A percentile compares a stretch with the other conserved stretches of the same genome.
Conservation (phyloP, 2,797 vertebrate genomes). For the Acanthurus lineatus region DNA sequence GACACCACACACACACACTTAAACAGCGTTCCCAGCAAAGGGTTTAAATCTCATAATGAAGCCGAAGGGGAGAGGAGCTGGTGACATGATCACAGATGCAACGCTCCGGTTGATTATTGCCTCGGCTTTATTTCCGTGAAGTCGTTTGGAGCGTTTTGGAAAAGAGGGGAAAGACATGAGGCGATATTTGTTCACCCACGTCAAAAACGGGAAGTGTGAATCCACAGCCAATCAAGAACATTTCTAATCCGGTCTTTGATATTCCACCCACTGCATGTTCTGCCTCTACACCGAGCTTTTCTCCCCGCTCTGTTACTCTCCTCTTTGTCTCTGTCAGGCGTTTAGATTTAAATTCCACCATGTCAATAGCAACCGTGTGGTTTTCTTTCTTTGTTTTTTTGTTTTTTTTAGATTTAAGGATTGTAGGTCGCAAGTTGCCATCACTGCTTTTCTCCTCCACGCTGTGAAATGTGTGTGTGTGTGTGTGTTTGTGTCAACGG, state of each 20-base stretch:
- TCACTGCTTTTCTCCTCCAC: not conserved
- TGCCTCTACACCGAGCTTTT: slow-evolving; percentile 19
- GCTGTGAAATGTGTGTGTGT: not conserved
- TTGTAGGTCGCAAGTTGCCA: not conserved
- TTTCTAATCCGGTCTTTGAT: slow-evolving; percentile 79
- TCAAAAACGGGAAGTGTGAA: slow-evolving; percentile 50
- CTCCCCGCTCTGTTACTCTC: not conserved
- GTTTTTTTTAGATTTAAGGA: slow-evolving; percentile 22
- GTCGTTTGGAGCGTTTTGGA: slow-evolving; percentile 15
- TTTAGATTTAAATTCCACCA: slow-evolving; percentile 43
- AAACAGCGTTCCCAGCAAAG: slow-evolving; percentile 55
- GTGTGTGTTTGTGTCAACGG: slow-evolving; percentile 3
- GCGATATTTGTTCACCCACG: slow-evolving; percentile 50
- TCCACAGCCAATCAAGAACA: slow-evolving; percentile 48
- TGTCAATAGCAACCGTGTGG: slow-evolving; percentile 21
- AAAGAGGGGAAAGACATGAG: slow-evolving; percentile 40
- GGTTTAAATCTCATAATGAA: slow-evolving; percentile 71
- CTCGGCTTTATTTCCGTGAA: slow-evolving; percentile 23
- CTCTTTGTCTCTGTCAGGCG: slow-evolving; percentile 37
- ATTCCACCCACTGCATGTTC: slow-evolving; percentile 73
- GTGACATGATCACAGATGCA: slow-evolving; percentile 34
- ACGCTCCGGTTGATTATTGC: slow-evolving; percentile 16
- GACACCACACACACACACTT: slow-evolving; percentile 31
- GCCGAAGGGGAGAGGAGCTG: slow-evolving; percentile 56
- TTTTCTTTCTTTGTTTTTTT: not conserved